Conservation (phyloP, 2,113 vertebrate genomes). For the Gadus macrocephalus region DNA sequence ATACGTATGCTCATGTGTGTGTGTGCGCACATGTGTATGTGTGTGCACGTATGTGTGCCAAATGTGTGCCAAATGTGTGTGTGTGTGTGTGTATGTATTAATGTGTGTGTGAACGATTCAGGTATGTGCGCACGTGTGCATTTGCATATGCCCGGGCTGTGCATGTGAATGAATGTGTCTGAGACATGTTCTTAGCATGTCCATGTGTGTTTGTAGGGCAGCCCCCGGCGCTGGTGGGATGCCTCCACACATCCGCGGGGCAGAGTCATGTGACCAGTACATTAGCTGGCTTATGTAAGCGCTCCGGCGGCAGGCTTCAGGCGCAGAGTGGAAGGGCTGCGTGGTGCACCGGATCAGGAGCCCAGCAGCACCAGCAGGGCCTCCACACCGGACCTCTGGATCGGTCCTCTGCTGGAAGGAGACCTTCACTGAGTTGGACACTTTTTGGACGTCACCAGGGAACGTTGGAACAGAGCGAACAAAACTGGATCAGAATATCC, state of each 20-base stretch:
- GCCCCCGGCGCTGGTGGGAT: slow-evolving; percentile 64
- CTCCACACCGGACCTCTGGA: slow-evolving; percentile 49
- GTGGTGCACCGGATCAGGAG: slow-evolving; percentile 62
- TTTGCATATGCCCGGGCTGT: slow-evolving; percentile 15
- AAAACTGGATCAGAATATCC: too few species aligned
- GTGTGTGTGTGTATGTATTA: slow-evolving; percentile 36
- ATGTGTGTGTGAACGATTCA: slow-evolving; percentile 14
- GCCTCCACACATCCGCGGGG: slow-evolving; percentile 62
- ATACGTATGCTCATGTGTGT: slow-evolving; percentile 58
- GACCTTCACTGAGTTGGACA: slow-evolving; percentile 10
- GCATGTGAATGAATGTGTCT: slow-evolving; percentile 31
- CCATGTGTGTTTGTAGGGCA: slow-evolving; percentile 63
- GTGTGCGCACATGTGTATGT: slow-evolving; percentile 15
- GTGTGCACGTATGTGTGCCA: neutral
- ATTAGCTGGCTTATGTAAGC: slow-evolving; percentile 78
- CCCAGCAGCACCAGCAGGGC: slow-evolving; percentile 46
- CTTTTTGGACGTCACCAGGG: neutral
- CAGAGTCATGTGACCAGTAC: slow-evolving; percentile 78
- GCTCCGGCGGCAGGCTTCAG: slow-evolving; percentile 57
- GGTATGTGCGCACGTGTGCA: neutral
- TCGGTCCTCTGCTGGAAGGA: slow-evolving; percentile 48
- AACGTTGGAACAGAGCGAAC: neutral
- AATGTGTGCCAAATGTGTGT: slow-evolving; percentile 1
- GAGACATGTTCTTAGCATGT: slow-evolving; percentile 49
- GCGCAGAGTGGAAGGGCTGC: slow-evolving; percentile 56